phyloP scores from a whole-genome alignment of 2,888 invertebrate species.

The Leucophora obtusa region DNA sequence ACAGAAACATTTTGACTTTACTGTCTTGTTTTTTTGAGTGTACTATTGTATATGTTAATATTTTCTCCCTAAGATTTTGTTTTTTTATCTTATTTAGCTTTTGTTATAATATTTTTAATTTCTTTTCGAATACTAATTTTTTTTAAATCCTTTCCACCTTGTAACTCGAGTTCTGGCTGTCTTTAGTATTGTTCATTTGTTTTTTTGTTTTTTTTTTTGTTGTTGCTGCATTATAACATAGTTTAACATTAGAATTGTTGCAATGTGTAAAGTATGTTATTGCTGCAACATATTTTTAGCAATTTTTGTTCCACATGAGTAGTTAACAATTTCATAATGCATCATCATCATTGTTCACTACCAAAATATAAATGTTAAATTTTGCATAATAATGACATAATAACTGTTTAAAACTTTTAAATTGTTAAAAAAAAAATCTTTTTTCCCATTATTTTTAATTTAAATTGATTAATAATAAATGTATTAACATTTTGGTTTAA shows the following conservation, averaged over 20 bases:
- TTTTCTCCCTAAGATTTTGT: too few species aligned
- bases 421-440: not conserved
- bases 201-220: not conserved
- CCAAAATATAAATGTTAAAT: conserved; percentile 18
- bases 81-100: too few species aligned
- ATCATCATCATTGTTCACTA: conserved; percentile 20
- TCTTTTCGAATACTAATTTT: too few species aligned
- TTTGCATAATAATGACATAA: conserved; percentile 34
- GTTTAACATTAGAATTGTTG: conserved; percentile 5
- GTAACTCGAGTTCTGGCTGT: too few species aligned
- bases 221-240: not conserved
- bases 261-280: conserved; percentile 5
- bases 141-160: too few species aligned
- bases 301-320: conserved; percentile 47
- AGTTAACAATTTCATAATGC: conserved; percentile 57
- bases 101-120: too few species aligned
- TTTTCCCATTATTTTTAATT: not conserved
- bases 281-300: conserved; percentile 44
- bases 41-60: too few species aligned
- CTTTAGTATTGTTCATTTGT: too few species aligned
- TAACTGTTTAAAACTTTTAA: conserved; percentile 1
- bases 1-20: too few species aligned
- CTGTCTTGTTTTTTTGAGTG: too few species aligned
- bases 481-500: not conserved
- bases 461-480: not conserved